These are phyloP conservation scores for Macrocentrus cingulum DNA, from an alignment of 1,140 invertebrate species.

Conservation along the genomic window DNA sequence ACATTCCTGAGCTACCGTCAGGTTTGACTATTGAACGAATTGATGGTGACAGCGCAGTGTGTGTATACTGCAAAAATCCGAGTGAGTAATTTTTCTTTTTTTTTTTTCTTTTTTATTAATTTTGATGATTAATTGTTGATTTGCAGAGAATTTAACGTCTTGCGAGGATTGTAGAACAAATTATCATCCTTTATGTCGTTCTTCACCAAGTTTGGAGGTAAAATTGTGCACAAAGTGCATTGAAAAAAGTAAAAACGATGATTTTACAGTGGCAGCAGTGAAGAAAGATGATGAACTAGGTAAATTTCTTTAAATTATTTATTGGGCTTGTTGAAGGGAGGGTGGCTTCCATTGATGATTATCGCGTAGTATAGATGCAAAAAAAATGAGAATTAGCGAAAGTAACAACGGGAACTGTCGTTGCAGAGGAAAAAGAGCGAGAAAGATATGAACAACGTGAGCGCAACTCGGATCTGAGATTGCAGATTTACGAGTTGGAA, in stretches of 20 bases:
- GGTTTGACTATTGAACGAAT: conserved; percentile 49
- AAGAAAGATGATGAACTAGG: conserved; percentile 46
- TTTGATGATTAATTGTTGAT: too few relatives aligned
- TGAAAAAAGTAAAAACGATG: conserved; percentile 26
- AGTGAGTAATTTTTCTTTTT: too few relatives aligned
- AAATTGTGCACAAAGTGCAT: conserved; percentile 49
- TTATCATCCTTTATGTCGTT: conserved; percentile 61
- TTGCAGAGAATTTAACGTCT: conserved; percentile 50
- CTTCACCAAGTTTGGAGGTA: conserved; percentile 40
- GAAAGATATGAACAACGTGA: conserved; percentile 60
- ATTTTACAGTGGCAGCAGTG: conserved; percentile 13
- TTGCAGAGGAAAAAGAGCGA: conserved; percentile 60
- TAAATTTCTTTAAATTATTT: conserved; percentile 33
- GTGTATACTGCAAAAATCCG: conserved; percentile 56
- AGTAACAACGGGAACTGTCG: conserved; percentile 54
- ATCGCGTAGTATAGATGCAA: conserved; percentile 35
- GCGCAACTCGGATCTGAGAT: conserved; percentile 59
- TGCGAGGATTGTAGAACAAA: conserved; percentile 58
- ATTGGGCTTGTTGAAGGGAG: conserved; percentile 1
- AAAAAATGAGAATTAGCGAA: conserved; percentile 20
- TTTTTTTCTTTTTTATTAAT: too few relatives aligned
- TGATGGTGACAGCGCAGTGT: conserved; percentile 51
- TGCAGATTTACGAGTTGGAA: conserved; percentile 60
- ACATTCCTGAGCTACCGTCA: conserved; percentile 50
- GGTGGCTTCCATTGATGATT: too few relatives aligned